Base-by-base conservation (phyloP, 2,888 invertebrate species). In the Diogma glabrata region DNA sequence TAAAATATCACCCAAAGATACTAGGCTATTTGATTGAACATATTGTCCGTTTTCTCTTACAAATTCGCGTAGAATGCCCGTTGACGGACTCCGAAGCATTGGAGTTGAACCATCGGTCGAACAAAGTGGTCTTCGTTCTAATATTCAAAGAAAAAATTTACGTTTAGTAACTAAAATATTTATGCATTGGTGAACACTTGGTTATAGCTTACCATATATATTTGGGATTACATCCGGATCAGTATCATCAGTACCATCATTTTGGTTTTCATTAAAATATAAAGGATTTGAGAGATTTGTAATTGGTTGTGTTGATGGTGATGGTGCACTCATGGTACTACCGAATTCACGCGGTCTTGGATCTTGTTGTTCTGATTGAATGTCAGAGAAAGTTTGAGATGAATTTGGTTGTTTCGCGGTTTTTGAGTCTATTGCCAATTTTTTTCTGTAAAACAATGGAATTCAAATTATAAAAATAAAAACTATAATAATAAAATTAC, bases 191-290 rank as follows among this genome's bases (percentile, higher is more conserved):
- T 43, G 20, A 22, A 14, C 69, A 59, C 70, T 66, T 64, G 69
- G 67, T 59, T 70, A 69, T 70, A 55, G 68, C 80, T 77, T 64
- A 89, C 89, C 88, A 72, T 88, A 87, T 70, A 89, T 84, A 74
- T 85, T 87, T 58, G 88, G 84, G 70, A 89, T 88, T 61, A 89
- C 87, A 69, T 89, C 89, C 46, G 89, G 88, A 72, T 89, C 88
- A 50, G 85, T 83, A 63, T 86, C 87, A 60, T 70, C 70, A 58
- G 64, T 61, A 14, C 22, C 48, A 26, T 47, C 26, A 8, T 24
- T 24, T 20, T 19, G 30, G 19, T 30, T 30, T 33, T 20, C 48
- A 48, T 24, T 33, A 30, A 24, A 46, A 55, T 67, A 57, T 57
- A 66, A 67, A 30, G 67, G 64, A 69, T 72, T 64, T 68, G 75